A percentile compares a stretch with the other conserved stretches of the same genome.
Conservation (phyloP, 2,113 vertebrate genomes). For the Daboia siamensis region DNA sequence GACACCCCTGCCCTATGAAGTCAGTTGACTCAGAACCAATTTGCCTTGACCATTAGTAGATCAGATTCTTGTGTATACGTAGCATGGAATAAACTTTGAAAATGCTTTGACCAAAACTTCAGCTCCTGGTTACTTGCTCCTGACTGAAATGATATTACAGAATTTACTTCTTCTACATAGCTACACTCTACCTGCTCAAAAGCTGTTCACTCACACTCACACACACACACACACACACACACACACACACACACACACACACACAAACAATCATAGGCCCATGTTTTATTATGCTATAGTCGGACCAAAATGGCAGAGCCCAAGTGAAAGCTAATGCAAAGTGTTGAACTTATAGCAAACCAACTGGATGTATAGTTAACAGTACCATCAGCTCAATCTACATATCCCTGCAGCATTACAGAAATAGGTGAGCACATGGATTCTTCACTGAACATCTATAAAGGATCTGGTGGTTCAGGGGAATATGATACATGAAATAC, state of each 20-base stretch:
- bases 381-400: not conserved
- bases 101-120: not conserved
- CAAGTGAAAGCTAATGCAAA: not conserved
- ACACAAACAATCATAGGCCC: not conserved
- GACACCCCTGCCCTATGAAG: not conserved
- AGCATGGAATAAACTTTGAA: not conserved
- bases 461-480: constrained; percentile 54
- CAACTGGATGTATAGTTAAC: not conserved
- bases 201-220: not conserved
- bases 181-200: not conserved
- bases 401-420: constrained; percentile 6
- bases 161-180: not conserved
- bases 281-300: not conserved
- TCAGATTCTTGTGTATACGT: not conserved
- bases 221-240: too few species aligned
- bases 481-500: constrained; percentile 55
- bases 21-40: not conserved
- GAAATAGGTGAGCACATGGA: constrained; percentile 43
- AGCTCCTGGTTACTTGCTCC: not conserved
- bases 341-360: not conserved
- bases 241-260: too few species aligned
- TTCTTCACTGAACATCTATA: constrained; percentile 51
- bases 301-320: not conserved
- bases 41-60: not conserved
- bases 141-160: not conserved